These are phyloP conservation scores for Nasonia longicornis DNA, from an alignment of 1,140 invertebrate species.

Conservation along the genomic window DNA sequence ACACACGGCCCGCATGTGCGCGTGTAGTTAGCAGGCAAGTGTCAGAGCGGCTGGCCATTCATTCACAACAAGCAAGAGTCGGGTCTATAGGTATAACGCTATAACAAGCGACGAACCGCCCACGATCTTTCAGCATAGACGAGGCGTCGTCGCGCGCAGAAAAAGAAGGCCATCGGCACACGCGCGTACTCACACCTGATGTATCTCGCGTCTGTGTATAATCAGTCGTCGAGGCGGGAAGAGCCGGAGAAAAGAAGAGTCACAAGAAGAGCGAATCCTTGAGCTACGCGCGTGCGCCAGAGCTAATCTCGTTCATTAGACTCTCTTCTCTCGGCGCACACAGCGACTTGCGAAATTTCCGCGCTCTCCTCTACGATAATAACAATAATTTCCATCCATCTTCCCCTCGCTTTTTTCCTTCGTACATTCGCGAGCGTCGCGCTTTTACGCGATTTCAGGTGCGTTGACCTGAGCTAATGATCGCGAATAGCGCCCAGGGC, in stretches of 20 bases:
- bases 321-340: background rate
- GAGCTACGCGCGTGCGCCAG: background rate
- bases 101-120: slow-evolving; percentile 6
- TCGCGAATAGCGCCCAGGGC: background rate
- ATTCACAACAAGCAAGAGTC: background rate
- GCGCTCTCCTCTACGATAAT: background rate
- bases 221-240: no score
- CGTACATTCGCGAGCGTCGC: background rate
- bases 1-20: background rate
- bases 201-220: no score
- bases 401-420: background rate
- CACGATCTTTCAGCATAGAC: background rate
- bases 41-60: background rate
- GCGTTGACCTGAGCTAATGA: slow-evolving; percentile 13
- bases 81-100: background rate
- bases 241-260: background rate
- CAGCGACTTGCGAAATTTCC: background rate
- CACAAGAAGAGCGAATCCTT: slow-evolving; percentile 1
- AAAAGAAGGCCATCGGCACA: background rate
- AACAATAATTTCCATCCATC: slow-evolving; percentile 16
- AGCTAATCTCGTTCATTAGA: slow-evolving; percentile 34
- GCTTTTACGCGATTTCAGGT: background rate
- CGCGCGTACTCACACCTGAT: no score
- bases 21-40: background rate
- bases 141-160: background rate